These are phyloP conservation scores for Amia ocellicauda DNA, from an alignment of 2,113 vertebrate species.

Conservation along the genomic window DNA sequence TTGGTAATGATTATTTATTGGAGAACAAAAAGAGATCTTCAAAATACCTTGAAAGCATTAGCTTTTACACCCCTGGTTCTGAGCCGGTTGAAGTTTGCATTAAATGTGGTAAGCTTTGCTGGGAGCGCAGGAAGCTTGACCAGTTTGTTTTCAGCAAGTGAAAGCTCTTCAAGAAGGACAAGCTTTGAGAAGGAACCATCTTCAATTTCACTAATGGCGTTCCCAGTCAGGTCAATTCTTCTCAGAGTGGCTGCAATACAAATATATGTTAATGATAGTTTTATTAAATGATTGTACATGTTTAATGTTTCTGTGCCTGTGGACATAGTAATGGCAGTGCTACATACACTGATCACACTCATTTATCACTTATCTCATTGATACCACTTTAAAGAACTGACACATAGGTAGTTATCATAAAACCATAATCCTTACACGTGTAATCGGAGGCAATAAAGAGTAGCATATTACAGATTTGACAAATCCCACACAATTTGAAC, in stretches of 20 bases:
- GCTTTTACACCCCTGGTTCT: constrained; percentile 90
- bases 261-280: constrained; percentile 16
- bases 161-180: constrained; percentile 79
- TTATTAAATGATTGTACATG: no score
- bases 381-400: no score
- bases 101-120: constrained; percentile 77
- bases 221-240: constrained; percentile 93
- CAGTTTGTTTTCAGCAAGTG: constrained; percentile 85
- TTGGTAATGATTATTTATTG: background rate
- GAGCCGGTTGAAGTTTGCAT: constrained; percentile 85
- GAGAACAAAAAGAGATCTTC: background rate
- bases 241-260: constrained; percentile 80
- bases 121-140: constrained; percentile 88
- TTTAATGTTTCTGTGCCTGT: no score
- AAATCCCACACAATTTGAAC: no score
- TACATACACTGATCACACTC: no score
- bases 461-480: no score
- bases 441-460: no score
- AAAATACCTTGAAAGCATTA: constrained; percentile 87
- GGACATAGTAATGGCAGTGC: no score
- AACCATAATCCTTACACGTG: no score
- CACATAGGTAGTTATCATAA: no score
- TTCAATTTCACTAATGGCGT: constrained; percentile 91
- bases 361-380: no score
- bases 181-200: constrained; percentile 89